Evolutionary conservation across 2,888 invertebrate genomes (phyloP).

Genomic region (Hoplodrina ambigua): DNA sequence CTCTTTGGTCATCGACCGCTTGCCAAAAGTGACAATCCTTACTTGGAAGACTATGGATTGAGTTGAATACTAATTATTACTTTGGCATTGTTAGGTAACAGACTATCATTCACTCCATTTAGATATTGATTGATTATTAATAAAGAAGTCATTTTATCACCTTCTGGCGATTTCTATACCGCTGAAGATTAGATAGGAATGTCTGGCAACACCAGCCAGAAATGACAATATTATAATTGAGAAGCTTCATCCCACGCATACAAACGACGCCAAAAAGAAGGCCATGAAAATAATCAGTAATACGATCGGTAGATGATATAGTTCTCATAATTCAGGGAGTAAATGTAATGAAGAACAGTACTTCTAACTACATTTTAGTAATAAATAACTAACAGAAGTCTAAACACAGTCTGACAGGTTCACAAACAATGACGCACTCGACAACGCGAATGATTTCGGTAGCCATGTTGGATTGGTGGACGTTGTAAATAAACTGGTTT

Average conservation of each 20-base stretch:
- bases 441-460: conserved; percentile 23
- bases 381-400: background rate
- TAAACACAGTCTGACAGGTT: conserved; percentile 1
- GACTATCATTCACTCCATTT: background rate
- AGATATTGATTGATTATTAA: background rate
- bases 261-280: background rate
- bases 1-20: conserved; percentile 22
- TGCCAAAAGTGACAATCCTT: conserved; percentile 1
- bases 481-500: conserved; percentile 44
- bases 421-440: conserved; percentile 35
- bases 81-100: conserved; percentile 3
- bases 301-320: background rate
- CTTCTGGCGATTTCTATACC: background rate
- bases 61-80: conserved; percentile 19
- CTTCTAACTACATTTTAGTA: background rate
- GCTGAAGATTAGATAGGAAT: background rate
- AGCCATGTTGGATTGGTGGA: conserved; percentile 25
- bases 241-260: background rate
- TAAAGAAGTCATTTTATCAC: background rate
- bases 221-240: background rate
- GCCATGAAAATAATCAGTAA: background rate
- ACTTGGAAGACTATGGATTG: background rate
- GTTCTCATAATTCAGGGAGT: background rate
- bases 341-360: background rate
- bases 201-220: background rate